Percentiles rank a stretch among this genome's conserved stretches.
Conservation (phyloP, 2,888 invertebrate genomes). For the Cyaniris semiargus region DNA sequence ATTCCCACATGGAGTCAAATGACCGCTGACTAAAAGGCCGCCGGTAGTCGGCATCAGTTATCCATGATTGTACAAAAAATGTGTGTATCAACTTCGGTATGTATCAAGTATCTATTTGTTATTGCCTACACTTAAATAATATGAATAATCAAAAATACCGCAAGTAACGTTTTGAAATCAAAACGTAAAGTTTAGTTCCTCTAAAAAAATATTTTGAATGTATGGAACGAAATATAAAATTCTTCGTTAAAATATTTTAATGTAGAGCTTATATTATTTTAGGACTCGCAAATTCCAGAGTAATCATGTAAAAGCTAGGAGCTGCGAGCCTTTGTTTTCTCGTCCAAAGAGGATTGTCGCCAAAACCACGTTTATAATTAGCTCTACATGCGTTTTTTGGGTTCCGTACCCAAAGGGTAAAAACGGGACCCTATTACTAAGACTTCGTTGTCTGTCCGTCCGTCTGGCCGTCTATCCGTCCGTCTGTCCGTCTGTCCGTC, state of each 20-base stretch:
- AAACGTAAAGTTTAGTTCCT: too few relatives aligned
- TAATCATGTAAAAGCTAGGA: background rate
- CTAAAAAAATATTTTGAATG: background rate
- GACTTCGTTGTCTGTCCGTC: too few relatives aligned
- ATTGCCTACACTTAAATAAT: background rate
- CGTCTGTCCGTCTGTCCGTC: too few relatives aligned
- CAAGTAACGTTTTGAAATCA: background rate
- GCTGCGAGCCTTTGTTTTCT: background rate
- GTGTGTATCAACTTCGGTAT: background rate
- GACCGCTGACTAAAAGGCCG: background rate
- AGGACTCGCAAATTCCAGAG: background rate
- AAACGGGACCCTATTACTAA: too few relatives aligned
- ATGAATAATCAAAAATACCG: background rate
- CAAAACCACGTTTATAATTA: background rate
- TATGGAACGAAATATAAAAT: background rate
- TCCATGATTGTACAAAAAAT: background rate
- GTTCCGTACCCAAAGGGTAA: too few relatives aligned
- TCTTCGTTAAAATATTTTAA: background rate
- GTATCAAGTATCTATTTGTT: background rate
- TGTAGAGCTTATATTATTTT: background rate
- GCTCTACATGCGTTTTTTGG: background rate
- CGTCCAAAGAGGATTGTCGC: background rate
- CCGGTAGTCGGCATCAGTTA: background rate
- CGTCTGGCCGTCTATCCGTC: too few relatives aligned
- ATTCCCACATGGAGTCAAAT: background rate